Base-by-base conservation (phyloP, 2,888 invertebrate genomes). In the Fragum sueziense region DNA sequence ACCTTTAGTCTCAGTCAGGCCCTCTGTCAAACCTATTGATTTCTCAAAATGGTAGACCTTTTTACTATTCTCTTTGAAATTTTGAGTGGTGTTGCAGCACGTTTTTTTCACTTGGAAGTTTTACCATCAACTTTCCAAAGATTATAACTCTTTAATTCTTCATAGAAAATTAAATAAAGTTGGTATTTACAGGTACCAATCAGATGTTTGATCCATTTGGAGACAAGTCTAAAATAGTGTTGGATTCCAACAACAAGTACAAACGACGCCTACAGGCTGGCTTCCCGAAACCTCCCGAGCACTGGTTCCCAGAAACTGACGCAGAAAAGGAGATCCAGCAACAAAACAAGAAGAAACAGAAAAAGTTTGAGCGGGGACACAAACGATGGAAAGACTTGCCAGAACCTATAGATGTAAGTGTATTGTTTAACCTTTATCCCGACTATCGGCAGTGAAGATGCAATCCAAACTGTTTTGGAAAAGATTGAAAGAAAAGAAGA, bases 381-480 rank as follows among this genome's bases (percentile, higher is more conserved):
- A 87, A 85, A 54, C 81, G 91, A 25, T 93, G 93, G 93, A 89
- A 87, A 52, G 83, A 70, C 17, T 82, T 92, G 29, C 93, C 93
- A 37, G 86, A 91, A 62, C 88, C 89, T n/a, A 84, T 91, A 34
- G 91, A 91, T 86, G 92, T 92, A 87, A 87, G 91, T 77, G 9
- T 52, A 47, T n/a, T 65, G 20, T 41, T 37, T 14, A n/a, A 2
- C n/a, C 2, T 1, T 29, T 7, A 2, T 29, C 25, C 20, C 57
- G 14, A 57, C 14, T 22, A 7, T 17, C 20, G 57, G n/a, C 9
- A n/a, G n/a, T 9, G 14, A 54, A 22, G 57, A 54, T 7, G 22
- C 9, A 17, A n/a, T n/a, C 7, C 11, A 7, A 11, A 17, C n/a
- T 7, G 7, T n/a, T 54, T 54, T 54, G 9, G 7, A 54, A 17